A percentile compares a stretch with the other conserved stretches of the same genome.
Conservation (phyloP, 2,113 vertebrate species). For the Macquaria ambigua region DNA sequence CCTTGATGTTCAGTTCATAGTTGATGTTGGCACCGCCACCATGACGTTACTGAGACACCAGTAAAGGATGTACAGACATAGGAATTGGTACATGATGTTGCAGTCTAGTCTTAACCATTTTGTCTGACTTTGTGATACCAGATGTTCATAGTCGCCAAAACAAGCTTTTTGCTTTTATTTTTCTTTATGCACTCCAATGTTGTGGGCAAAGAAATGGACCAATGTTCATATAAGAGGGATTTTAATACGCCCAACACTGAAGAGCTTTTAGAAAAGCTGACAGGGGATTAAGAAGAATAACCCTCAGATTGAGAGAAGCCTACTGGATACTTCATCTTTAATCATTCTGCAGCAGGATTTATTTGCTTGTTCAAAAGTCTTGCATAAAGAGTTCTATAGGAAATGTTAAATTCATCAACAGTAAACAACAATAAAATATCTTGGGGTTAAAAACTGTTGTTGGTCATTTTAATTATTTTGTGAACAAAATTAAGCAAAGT, state of each 20-base stretch:
- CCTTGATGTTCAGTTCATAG: slow-evolving; percentile 8
- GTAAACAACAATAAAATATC: slow-evolving; percentile 66
- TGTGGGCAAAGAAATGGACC: slow-evolving; percentile 12
- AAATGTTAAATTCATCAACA: slow-evolving; percentile 49
- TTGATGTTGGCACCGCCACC: neutral
- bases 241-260: neutral
- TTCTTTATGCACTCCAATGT: slow-evolving; percentile 50
- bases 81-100: slow-evolving; percentile 15
- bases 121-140: slow-evolving; percentile 7
- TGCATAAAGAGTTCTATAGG: slow-evolving; percentile 56
- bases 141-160: slow-evolving; percentile 3
- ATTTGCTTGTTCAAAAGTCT: slow-evolving; percentile 43
- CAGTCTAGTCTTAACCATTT: slow-evolving; percentile 6
- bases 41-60: neutral
- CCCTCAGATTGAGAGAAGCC: slow-evolving; percentile 1
- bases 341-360: slow-evolving; percentile 38
- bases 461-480: neutral
- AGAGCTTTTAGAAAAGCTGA: neutral
- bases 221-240: slow-evolving; percentile 15
- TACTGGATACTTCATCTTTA: slow-evolving; percentile 2
- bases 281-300: neutral
- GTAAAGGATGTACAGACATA: slow-evolving; percentile 9
- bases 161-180: slow-evolving; percentile 14
- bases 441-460: slow-evolving; percentile 37
- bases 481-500: neutral